Conservation (phyloP, 1,140 invertebrate genomes). For the Drosophila lacertosa region DNA sequence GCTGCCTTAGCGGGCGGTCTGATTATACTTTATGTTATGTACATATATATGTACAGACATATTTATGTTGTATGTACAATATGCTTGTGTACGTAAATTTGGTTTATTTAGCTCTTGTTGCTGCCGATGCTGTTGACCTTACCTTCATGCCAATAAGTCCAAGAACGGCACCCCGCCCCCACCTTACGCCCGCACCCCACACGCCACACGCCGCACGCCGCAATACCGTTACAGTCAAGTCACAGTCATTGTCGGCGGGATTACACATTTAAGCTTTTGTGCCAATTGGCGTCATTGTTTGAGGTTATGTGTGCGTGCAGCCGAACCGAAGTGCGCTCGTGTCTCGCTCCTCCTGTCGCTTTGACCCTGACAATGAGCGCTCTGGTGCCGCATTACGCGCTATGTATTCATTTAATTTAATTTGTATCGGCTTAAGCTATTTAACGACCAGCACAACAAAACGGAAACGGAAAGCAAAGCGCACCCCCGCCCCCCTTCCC, state of each 20-base stretch:
- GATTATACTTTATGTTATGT: constrained; percentile 13
- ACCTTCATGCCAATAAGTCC: constrained; percentile 15
- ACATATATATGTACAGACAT: background rate
- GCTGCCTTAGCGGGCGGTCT: constrained; percentile 6
- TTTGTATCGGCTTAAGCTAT: constrained; percentile 60
- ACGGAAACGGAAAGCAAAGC: constrained; percentile 37
- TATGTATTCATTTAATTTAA: constrained; percentile 66
- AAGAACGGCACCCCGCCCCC: background rate
- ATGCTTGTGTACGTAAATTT: constrained; percentile 2
- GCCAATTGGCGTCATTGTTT: constrained; percentile 59
- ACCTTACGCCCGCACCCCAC: no score
- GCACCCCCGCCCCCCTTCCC: background rate
- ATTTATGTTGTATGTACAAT: no score
- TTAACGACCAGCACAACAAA: constrained; percentile 46
- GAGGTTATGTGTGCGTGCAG: constrained; percentile 44
- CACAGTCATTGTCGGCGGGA: constrained; percentile 31
- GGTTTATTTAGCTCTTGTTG: constrained; percentile 18
- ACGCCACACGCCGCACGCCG: background rate
- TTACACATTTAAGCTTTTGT: constrained; percentile 49
- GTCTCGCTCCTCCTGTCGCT: constrained; percentile 4
- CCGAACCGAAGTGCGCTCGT: constrained; percentile 16
- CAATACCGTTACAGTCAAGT: constrained; percentile 9
- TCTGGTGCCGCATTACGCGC: constrained; percentile 38
- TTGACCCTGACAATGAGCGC: constrained; percentile 63
- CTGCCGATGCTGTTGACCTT: constrained; percentile 40